These are phyloP conservation scores for Henricia sp. DNA, from an alignment of 53 echinoderm and acorn worm genomes.

Conservation along the genomic window DNA sequence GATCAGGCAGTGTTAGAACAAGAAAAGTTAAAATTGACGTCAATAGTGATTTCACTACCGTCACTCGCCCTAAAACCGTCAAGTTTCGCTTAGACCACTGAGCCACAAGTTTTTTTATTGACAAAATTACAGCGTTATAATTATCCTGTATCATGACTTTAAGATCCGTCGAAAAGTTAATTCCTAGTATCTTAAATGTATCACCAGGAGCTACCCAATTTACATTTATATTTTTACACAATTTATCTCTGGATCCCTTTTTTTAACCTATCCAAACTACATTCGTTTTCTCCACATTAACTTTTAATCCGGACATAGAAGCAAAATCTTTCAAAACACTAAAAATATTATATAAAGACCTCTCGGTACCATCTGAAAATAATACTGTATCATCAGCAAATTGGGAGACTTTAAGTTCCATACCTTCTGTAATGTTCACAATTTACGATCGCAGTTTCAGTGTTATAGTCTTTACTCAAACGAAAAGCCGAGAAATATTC, in stretches of 20 bases:
- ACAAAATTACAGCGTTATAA: not conserved
- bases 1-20: not conserved
- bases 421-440: too few relatives aligned
- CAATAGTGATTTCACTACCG: conserved; percentile 12
- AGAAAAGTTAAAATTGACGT: not conserved
- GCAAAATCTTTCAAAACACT: not conserved
- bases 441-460: too few relatives aligned
- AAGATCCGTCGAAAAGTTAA: not conserved
- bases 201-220: not conserved
- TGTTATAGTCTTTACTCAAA: too few relatives aligned
- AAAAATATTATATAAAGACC: not conserved
- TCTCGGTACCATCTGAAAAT: not conserved
- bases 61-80: too few relatives aligned
- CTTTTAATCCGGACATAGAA: conserved; percentile 11
- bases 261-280: not conserved
- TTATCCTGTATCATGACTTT: not conserved
- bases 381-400: conserved; percentile 19
- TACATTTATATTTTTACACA: not conserved
- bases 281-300: conserved; percentile 5
- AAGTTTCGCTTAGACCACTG: not conserved
- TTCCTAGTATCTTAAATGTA: not conserved
- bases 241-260: not conserved
- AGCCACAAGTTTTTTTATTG: not conserved
- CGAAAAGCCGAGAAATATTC: too few relatives aligned
- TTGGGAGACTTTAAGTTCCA: not conserved